These are phyloP conservation scores for Cirrhinus molitorella DNA, from an alignment of 2,797 vertebrate species.

Conservation along the genomic window DNA sequence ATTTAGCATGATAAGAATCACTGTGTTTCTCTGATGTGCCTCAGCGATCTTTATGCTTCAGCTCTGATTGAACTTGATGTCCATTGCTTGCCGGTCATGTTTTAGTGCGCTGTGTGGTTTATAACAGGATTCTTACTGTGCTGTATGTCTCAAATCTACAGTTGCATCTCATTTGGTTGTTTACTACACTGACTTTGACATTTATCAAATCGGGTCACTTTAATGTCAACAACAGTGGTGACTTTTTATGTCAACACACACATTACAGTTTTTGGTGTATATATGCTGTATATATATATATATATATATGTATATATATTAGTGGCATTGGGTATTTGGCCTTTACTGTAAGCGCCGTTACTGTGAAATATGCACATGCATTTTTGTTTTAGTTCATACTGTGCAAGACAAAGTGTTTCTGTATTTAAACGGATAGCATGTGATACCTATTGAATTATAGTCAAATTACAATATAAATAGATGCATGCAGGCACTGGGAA, in stretches of 20 bases:
- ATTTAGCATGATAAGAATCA: conserved; percentile 12
- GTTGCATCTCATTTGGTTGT: conserved; percentile 4
- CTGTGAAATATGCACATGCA: background rate
- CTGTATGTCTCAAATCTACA: background rate
- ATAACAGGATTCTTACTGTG: background rate
- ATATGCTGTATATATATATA: background rate
- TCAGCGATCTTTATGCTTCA: conserved; percentile 18
- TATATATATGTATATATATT: too few relatives aligned
- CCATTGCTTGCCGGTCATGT: background rate
- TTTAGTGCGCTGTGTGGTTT: background rate
- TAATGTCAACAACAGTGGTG: background rate
- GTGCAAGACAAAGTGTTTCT: conserved; percentile 19
- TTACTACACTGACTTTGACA: background rate
- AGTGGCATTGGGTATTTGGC: background rate
- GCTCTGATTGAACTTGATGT: conserved; percentile 22
- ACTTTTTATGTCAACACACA: background rate
- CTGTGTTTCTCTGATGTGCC: conserved; percentile 2
- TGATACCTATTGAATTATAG: conserved; percentile 14
- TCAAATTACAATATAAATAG: conserved; percentile 10
- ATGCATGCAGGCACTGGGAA: conserved; percentile 12
- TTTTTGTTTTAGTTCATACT: conserved; percentile 8
- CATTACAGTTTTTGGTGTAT: background rate
- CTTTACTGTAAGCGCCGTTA: too few relatives aligned
- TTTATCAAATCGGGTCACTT: conserved; percentile 7
- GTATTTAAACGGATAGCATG: background rate